These are phyloP conservation scores for Microtus montanus DNA, from an alignment of 2,113 vertebrate species.

Conservation along the genomic window DNA sequence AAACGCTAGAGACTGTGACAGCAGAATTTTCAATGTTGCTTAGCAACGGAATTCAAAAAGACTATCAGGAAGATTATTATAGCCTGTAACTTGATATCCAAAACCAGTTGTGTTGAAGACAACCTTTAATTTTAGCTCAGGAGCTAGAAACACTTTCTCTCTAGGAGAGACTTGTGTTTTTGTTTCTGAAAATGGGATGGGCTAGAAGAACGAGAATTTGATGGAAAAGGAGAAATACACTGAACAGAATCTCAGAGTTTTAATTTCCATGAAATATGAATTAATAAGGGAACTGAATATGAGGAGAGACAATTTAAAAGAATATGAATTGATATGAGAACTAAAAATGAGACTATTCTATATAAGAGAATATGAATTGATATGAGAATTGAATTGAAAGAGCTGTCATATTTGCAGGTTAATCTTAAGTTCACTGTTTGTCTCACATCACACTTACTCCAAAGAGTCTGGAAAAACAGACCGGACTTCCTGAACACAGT, in stretches of 20 bases:
- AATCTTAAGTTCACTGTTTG: neutral
- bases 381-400: neutral
- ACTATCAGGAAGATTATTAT: neutral
- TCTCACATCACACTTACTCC: neutral
- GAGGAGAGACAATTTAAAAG: neutral
- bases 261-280: neutral
- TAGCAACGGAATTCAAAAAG: slow-evolving; percentile 46
- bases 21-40: neutral
- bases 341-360: neutral
- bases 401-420: neutral
- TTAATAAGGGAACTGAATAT: neutral
- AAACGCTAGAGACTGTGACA: neutral
- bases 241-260: neutral
- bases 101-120: neutral
- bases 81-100: neutral
- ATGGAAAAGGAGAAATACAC: neutral
- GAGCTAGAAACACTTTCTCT: slow-evolving; percentile 17
- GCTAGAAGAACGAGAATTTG: neutral
- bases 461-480: neutral
- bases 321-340: neutral
- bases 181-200: neutral
- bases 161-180: neutral
- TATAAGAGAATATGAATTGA: neutral
- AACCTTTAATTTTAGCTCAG: slow-evolving; percentile 39
- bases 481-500: neutral